Conservation (phyloP, 1,140 invertebrate species). For the Meloidogyne hapla region DNA sequence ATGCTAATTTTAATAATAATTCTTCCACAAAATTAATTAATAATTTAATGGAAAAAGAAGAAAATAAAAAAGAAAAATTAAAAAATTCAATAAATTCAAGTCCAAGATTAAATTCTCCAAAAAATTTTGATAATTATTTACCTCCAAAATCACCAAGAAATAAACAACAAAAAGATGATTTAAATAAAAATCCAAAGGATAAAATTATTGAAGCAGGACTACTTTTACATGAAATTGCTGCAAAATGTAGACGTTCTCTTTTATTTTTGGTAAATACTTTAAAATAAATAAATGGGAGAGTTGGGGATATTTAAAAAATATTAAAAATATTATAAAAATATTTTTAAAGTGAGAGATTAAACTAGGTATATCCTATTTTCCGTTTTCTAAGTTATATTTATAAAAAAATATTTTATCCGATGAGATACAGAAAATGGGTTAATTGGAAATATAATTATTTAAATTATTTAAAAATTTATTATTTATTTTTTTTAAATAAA, state of each 20-base stretch:
- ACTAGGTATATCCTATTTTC: no score
- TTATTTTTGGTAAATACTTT: background rate
- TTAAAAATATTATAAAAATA: no score
- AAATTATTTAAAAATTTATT: no score
- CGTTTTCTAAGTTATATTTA: no score
- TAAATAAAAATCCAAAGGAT: background rate
- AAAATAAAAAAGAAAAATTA: background rate
- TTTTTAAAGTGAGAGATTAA: no score
- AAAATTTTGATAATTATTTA: background rate
- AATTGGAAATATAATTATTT: no score
- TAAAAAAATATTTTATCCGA: no score
- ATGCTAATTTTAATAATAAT: background rate
- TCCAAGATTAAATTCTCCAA: slow-evolving; percentile 1
- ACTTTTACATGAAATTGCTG: background rate
- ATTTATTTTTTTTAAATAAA: no score
- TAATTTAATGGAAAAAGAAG: background rate
- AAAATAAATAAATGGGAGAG: no score
- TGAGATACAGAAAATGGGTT: no score
- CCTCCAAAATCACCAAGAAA: background rate
- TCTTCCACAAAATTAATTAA: background rate
- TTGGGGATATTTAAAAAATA: no score
- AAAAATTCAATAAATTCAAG: no score
- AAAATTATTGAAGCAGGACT: background rate
- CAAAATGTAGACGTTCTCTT: background rate
- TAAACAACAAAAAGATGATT: background rate